A percentile compares a stretch with the other conserved stretches of the same genome.
phyloP scores from a whole-genome alignment of 2,113 vertebrate genomes.

The Numenius arquata region DNA sequence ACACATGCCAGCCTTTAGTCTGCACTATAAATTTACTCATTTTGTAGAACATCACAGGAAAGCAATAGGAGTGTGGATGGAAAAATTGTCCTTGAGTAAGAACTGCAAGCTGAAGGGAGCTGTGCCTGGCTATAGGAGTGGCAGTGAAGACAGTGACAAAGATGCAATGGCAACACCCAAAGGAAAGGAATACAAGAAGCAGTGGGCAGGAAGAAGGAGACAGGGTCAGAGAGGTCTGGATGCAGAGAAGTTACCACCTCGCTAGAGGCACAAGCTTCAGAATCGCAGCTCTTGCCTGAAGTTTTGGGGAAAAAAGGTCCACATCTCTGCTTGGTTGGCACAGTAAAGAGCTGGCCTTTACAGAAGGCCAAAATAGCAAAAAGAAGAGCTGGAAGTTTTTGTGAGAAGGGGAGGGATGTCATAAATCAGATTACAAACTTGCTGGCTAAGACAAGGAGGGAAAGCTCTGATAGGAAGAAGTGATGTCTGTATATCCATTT shows the following conservation, averaged over 20 bases:
- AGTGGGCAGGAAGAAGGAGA: fast-evolving
- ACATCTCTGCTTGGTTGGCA: not conserved
- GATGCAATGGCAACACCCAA: not conserved
- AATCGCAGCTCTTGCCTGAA: not conserved
- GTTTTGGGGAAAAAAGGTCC: not conserved
- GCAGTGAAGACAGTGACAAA: not conserved
- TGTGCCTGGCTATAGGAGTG: not conserved
- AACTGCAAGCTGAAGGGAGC: not conserved
- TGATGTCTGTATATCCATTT: not conserved
- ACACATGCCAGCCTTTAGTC: not conserved
- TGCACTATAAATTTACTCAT: not conserved
- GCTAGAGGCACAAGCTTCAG: not conserved
- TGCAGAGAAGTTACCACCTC: not conserved
- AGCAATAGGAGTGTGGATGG: not conserved
- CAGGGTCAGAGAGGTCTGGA: not conserved
- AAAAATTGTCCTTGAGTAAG: not conserved
- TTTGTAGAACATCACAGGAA: not conserved
- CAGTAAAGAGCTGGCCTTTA: not conserved
- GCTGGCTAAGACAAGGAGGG: not conserved
- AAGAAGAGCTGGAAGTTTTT: not conserved
- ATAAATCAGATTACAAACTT: not conserved
- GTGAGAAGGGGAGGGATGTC: not conserved
- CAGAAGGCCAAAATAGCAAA: not conserved
- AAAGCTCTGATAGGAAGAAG: not conserved
- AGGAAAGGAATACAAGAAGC: not conserved